A percentile compares a stretch with the other conserved stretches of the same genome.
phyloP scores from a whole-genome alignment of 2,113 vertebrate species.

The Megaptera novaeangliae region DNA sequence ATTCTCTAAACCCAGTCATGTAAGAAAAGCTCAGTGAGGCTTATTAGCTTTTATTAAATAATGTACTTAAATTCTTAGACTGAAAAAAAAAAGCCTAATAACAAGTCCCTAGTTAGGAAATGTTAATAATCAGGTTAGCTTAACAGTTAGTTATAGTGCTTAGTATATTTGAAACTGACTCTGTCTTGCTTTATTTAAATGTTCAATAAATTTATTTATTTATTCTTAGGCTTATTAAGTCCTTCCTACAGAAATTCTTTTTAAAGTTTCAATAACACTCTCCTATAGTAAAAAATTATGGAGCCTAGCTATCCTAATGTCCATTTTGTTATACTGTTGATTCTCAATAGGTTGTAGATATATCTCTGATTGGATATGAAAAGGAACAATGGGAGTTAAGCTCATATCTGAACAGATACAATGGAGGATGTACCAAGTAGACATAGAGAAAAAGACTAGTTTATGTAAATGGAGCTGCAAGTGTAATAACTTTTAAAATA shows the following conservation, averaged over 20 bases:
- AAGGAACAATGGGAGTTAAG: neutral
- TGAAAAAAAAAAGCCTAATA: neutral
- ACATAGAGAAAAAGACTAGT: neutral
- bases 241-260: neutral
- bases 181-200: neutral
- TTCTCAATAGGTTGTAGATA: neutral
- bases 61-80: neutral
- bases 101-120: neutral
- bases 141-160: neutral
- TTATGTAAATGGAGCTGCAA: neutral
- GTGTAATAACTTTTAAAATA: neutral
- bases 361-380: neutral
- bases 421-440: neutral
- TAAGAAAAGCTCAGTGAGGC: neutral
- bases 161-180: neutral
- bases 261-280: neutral
- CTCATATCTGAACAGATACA: neutral
- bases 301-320: neutral
- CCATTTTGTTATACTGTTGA: neutral
- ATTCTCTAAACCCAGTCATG: neutral
- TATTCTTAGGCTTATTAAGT: neutral
- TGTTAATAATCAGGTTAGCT: neutral
- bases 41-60: neutral
- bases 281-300: neutral
- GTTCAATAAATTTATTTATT: neutral